Conservation (phyloP, 1,140 invertebrate genomes). For the Cepaea nemoralis region DNA sequence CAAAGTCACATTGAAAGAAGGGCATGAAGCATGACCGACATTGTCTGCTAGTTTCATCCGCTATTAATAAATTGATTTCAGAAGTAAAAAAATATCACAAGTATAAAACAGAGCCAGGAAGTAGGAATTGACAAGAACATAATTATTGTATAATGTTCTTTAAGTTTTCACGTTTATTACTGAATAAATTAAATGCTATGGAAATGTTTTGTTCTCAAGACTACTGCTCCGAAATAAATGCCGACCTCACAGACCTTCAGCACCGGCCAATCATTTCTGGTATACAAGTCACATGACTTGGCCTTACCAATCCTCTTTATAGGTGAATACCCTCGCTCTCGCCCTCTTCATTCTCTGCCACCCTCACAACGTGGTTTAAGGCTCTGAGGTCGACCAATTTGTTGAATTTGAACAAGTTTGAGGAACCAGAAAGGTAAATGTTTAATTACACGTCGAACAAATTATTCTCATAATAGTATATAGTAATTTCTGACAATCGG, state of each 20-base stretch:
- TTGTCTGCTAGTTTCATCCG: not conserved
- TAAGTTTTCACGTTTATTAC: too few species aligned
- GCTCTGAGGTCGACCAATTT: slow-evolving; percentile 9
- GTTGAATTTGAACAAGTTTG: not conserved
- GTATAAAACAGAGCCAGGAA: too few species aligned
- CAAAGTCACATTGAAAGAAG: slow-evolving; percentile 18
- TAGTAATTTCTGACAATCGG: too few species aligned
- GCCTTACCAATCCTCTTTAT: not conserved
- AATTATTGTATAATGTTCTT: too few species aligned
- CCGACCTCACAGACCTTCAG: slow-evolving; percentile 22
- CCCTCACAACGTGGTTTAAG: slow-evolving; percentile 34
- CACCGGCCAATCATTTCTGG: not conserved
- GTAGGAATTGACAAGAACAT: too few species aligned
- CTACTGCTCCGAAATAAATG: not conserved
- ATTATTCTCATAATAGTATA: too few species aligned
- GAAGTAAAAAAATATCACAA: not conserved
- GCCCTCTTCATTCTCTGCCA: slow-evolving; percentile 21
- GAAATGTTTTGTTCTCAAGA: slow-evolving; percentile 3
- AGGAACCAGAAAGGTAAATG: slow-evolving; percentile 6
- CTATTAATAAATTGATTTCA: not conserved
- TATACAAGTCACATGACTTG: not conserved
- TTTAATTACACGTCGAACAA: not conserved
- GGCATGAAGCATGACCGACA: not conserved
- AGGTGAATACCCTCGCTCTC: slow-evolving; percentile 35
- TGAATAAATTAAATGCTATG: not conserved